Evolutionary conservation across 2,888 invertebrate species (phyloP).

Genomic region (Agriotes lineatus): DNA sequence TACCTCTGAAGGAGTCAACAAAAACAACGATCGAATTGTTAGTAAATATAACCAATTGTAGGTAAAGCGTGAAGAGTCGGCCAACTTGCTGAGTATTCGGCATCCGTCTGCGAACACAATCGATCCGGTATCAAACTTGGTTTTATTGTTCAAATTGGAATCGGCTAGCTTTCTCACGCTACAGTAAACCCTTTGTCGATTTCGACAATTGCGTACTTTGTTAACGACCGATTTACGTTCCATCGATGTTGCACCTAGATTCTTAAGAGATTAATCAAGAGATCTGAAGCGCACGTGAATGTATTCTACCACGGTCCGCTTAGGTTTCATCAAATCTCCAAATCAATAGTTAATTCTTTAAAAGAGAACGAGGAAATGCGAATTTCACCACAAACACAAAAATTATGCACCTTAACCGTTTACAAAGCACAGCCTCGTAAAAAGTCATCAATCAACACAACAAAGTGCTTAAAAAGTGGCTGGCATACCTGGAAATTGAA

Average conservation of each 20-base stretch:
- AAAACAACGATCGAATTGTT: background rate
- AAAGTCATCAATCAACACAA: too few relatives aligned
- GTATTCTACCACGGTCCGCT: too few relatives aligned
- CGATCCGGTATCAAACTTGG: conserved; percentile 8
- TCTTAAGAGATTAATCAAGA: background rate
- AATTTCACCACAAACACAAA: too few relatives aligned
- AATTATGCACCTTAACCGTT: too few relatives aligned
- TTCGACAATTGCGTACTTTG: conserved; percentile 1
- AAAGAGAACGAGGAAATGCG: too few relatives aligned
- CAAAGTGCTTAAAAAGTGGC: too few relatives aligned
- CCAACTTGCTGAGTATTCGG: background rate
- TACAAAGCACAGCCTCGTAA: too few relatives aligned
- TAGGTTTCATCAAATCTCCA: too few relatives aligned
- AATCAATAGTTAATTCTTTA: too few relatives aligned
- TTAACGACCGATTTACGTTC: conserved; percentile 4
- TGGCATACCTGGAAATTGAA: too few relatives aligned
- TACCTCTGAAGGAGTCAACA: background rate
- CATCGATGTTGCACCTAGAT: background rate
- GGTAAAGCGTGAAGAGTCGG: conserved; percentile 1
- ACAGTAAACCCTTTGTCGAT: conserved; percentile 19
- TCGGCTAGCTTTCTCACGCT: conserved; percentile 16
- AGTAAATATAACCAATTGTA: conserved; percentile 11
- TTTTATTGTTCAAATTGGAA: conserved; percentile 9
- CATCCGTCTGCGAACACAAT: conserved; percentile 11
- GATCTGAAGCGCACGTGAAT: background rate